These are phyloP conservation scores for Nephrotoma appendiculata DNA, from an alignment of 2,888 invertebrate species.

Conservation along the genomic window DNA sequence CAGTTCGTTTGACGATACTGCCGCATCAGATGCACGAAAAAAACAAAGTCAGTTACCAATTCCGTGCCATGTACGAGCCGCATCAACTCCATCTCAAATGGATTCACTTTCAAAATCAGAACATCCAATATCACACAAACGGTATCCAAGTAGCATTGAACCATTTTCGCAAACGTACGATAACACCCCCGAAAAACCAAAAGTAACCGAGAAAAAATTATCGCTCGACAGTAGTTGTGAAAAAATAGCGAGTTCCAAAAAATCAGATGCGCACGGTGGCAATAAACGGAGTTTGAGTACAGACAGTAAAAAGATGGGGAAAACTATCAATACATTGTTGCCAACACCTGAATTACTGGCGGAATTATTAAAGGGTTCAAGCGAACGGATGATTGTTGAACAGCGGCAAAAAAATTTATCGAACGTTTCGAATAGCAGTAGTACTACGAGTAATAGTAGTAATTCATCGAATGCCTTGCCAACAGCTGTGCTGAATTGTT, in stretches of 20 bases:
- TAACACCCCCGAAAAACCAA: neutral
- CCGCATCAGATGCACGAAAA: slow-evolving; percentile 22
- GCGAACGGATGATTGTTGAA: slow-evolving; percentile 56
- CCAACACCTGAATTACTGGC: slow-evolving; percentile 55
- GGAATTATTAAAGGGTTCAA: slow-evolving; percentile 62
- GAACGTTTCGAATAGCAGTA: neutral
- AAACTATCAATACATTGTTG: slow-evolving; percentile 23
- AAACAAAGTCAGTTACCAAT: slow-evolving; percentile 26
- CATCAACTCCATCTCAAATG: slow-evolving; percentile 31
- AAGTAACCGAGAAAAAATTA: slow-evolving; percentile 12
- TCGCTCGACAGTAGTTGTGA: slow-evolving; percentile 15
- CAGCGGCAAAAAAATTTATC: slow-evolving; percentile 25
- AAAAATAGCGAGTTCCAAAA: slow-evolving; percentile 15
- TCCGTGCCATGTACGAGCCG: slow-evolving; percentile 29
- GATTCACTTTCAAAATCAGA: slow-evolving; percentile 15
- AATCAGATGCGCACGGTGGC: slow-evolving; percentile 13
- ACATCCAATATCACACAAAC: slow-evolving; percentile 16
- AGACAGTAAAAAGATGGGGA: slow-evolving; percentile 22
- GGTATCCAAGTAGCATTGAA: slow-evolving; percentile 19
- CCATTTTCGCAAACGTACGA: neutral
- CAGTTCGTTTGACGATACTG: slow-evolving; percentile 11
- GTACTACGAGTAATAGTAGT: neutral
- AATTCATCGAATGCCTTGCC: slow-evolving; percentile 8
- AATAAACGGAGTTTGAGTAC: slow-evolving; percentile 28
- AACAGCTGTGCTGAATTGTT: slow-evolving; percentile 10